A percentile compares a stretch with the other conserved stretches of the same genome.
Conservation (phyloP, 1,140 invertebrate genomes). For the Atta colombica region DNA sequence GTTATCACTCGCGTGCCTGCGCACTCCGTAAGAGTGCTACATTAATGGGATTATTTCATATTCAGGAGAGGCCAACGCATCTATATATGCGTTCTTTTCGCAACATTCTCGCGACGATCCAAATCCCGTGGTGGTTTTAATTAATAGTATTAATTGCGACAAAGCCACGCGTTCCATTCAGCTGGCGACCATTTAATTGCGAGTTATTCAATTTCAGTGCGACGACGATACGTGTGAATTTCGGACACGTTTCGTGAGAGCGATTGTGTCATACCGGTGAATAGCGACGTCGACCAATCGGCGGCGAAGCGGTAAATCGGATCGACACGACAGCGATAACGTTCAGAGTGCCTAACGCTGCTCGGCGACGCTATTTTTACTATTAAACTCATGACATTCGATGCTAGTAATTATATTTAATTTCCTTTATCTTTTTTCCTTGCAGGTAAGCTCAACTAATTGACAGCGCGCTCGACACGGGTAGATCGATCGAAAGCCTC, state of each 20-base stretch:
- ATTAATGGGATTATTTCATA: constrained; percentile 46
- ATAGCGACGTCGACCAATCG: constrained; percentile 38
- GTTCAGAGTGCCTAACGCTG: constrained; percentile 19
- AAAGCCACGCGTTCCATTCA: constrained; percentile 49
- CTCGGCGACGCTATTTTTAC: not conserved
- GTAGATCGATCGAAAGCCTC: constrained; percentile 41
- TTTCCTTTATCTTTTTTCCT: constrained; percentile 56
- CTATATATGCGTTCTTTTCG: not conserved
- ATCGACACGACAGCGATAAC: constrained; percentile 44
- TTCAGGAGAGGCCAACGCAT: not conserved
- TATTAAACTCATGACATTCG: constrained; percentile 23
- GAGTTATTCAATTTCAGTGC: constrained; percentile 55
- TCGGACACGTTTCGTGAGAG: constrained; percentile 36
- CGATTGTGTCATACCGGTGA: constrained; percentile 4
- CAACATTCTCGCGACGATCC: not conserved
- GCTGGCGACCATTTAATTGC: constrained; percentile 52
- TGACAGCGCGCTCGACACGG: constrained; percentile 16
- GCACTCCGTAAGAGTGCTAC: not conserved
- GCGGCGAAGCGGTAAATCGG: constrained; percentile 49
- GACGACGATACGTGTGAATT: constrained; percentile 49
- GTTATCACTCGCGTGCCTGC: constrained; percentile 42
- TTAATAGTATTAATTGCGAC: constrained; percentile 64
- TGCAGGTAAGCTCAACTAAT: constrained; percentile 59
- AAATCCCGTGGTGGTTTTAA: constrained; percentile 49
- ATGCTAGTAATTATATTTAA: constrained; percentile 53